phyloP scores from a whole-genome alignment of 2,888 invertebrate genomes.

The Nezara viridula region DNA sequence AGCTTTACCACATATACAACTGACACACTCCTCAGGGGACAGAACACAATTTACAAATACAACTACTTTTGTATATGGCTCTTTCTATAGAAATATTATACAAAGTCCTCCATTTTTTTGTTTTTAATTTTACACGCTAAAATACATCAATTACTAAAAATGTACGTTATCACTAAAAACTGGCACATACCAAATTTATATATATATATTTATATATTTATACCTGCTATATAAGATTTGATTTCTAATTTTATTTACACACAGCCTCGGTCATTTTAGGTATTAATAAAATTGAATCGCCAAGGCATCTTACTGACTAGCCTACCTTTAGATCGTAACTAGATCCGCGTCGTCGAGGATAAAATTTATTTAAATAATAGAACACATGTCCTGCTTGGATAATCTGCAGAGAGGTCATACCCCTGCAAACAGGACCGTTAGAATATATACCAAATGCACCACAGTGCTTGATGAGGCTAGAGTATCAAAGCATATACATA shows the following conservation, averaged over 20 bases:
- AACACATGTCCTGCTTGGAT: not conserved
- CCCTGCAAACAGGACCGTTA: not conserved
- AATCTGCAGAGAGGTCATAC: not conserved
- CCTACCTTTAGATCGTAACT: conserved; percentile 56
- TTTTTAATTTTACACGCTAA: conserved; percentile 56
- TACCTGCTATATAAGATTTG: conserved; percentile 61
- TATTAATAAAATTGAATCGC: conserved; percentile 57
- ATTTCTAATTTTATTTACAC: conserved; percentile 63
- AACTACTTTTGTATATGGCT: conserved; percentile 54
- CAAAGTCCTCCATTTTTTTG: conserved; percentile 49
- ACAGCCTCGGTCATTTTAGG: conserved; percentile 63
- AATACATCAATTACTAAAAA: conserved; percentile 59
- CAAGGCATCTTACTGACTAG: conserved; percentile 61
- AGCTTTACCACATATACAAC: conserved; percentile 59
- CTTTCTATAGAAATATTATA: conserved; percentile 58
- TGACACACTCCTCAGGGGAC: conserved; percentile 50
- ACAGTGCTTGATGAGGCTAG: conserved; percentile 29
- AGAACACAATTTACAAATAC: conserved; percentile 59
- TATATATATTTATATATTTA: conserved; percentile 59
- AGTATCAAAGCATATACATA: conserved; percentile 49
- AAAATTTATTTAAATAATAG: conserved; percentile 44
- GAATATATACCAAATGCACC: conserved; percentile 2
- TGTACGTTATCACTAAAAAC: conserved; percentile 63
- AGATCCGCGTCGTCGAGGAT: conserved; percentile 38
- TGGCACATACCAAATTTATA: conserved; percentile 63